A percentile compares a stretch with the other conserved stretches of the same genome.
Conservation (phyloP, 2,888 invertebrate species). For the Pandemis heparana region DNA sequence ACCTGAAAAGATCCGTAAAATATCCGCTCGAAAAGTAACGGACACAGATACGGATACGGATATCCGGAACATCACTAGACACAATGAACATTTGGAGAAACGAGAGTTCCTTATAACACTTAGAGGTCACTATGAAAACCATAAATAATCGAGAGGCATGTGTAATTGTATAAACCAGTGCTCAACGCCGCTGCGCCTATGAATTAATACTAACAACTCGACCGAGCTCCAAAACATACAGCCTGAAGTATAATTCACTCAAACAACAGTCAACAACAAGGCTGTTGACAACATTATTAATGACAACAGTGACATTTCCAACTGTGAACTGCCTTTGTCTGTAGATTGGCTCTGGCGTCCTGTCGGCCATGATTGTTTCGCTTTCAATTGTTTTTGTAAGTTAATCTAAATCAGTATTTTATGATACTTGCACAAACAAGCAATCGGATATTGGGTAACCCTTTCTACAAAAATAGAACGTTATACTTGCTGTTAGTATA, state of each 20-base stretch:
- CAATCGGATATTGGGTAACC: neutral
- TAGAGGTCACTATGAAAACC: neutral
- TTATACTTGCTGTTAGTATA: too few species aligned
- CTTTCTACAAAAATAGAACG: too few species aligned
- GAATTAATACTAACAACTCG: slow-evolving; percentile 23
- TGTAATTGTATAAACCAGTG: neutral
- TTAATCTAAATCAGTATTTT: slow-evolving; percentile 28
- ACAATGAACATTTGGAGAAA: too few species aligned
- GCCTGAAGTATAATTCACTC: slow-evolving; percentile 40
- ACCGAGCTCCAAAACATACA: slow-evolving; percentile 13
- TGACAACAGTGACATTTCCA: slow-evolving; percentile 36
- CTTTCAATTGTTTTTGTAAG: slow-evolving; percentile 29
- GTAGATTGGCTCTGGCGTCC: slow-evolving; percentile 24
- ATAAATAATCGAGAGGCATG: neutral
- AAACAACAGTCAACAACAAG: slow-evolving; percentile 40
- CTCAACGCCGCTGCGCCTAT: neutral
- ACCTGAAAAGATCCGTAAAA: too few species aligned
- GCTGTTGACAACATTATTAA: slow-evolving; percentile 41
- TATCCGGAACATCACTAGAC: too few species aligned
- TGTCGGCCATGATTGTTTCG: slow-evolving; percentile 32
- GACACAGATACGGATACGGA: too few species aligned
- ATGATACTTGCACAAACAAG: neutral
- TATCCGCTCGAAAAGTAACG: too few species aligned
- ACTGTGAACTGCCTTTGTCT: slow-evolving; percentile 37
- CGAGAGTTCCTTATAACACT: too few species aligned